Evolutionary conservation across 2,888 invertebrate genomes (phyloP), one percentile per base, ranked within the genome.

Genomic region (Therioaphis trifolii): DNA sequence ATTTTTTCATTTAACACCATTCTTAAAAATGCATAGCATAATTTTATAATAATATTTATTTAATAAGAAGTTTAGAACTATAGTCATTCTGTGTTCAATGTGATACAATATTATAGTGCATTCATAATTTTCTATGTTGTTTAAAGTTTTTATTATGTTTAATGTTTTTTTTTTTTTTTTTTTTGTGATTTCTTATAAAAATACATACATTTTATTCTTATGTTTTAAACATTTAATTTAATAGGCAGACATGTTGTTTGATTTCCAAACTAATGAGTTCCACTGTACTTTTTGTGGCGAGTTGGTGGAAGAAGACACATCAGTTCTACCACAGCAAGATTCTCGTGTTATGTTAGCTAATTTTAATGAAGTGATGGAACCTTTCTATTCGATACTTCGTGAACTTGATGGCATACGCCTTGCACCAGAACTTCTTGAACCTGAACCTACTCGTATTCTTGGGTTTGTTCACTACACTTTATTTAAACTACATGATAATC

Each of bases 291-390:
- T 92, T 89, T 98, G 98, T 89, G 92, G 93, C 84, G 93, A 94
- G 89, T 92, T 95, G 0, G 98, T 98, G 0, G 96, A 97, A 88
- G 98, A 98, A 89, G 98, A 98, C 89, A 94, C 95, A 87, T 96
- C 96, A 66, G 96, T 97, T 18, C 91, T 96, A 86, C 96, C 97
- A 1, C 95, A 96, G 89, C 95, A 96, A 89, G 98, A 98, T 89
- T 96, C 97, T 0, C 91, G 98, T 84, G 90, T 97, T 77, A 90
- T 97, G 87, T 89, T 98, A 87, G 97, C 97, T 7, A 95, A 95
- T 88, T 97, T 96, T 88, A 98, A 98, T 88, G 97, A 97, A 88
- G 97, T 98, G 88, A 90, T 98, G 85, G 96, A 97, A 88, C 95
- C 96, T 0, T 90, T 98, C n/a, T 98, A 95, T 89, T 93, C 95